Evolutionary conservation across 2,113 vertebrate species (phyloP), one percentile per base, ranked within the genome.

Genomic region (Pseudolaguvia tuberculata): DNA sequence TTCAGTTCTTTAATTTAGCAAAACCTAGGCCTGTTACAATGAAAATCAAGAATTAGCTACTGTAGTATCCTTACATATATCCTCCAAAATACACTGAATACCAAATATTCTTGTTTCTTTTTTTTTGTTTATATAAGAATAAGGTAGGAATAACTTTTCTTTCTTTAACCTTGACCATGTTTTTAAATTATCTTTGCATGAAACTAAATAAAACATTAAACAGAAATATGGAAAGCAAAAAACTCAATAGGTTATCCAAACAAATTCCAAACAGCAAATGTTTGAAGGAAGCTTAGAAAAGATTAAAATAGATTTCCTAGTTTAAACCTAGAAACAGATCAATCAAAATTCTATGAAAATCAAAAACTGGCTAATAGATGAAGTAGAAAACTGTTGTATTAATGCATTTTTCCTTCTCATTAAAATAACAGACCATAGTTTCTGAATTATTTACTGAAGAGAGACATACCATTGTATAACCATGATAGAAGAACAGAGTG

Each of bases 401-500:
- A 29, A 27, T 72, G 23, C 20, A 11, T 31, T 1, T 11, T n/a
- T 8, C 4, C 15, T 50, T 14, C 45, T 45, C 12, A 23, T 23
- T 63, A 18, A 56, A 25, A 48, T 17, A 14, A 14, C 5, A 55
- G 35, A 20, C 20, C 27, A 27, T 9, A 20, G 4, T 63, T 45
- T 63, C 39, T 13, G 35, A 57, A 67, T 1, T 23, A 8, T 72
- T 72, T 4, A 50, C 73, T 42, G 9, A 31, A 51, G 29, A 4
- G 5, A 11, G 9, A 21, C 55, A 72, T 21, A 51, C 18, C 31
- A 47, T 21, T 13, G 35, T 29, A 12, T 31, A 45, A 81, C 20
- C 47, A 81, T 81, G 76, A 66, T 29, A 61, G 76, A 81, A 13
- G 66, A 75, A 15, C 45, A 31, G 20, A 70, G 27, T n/a, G 42